Evolutionary conservation across 2,888 invertebrate genomes (phyloP), one percentile per base, ranked within the genome.

Genomic region (Pyrrhosoma nymphula): DNA sequence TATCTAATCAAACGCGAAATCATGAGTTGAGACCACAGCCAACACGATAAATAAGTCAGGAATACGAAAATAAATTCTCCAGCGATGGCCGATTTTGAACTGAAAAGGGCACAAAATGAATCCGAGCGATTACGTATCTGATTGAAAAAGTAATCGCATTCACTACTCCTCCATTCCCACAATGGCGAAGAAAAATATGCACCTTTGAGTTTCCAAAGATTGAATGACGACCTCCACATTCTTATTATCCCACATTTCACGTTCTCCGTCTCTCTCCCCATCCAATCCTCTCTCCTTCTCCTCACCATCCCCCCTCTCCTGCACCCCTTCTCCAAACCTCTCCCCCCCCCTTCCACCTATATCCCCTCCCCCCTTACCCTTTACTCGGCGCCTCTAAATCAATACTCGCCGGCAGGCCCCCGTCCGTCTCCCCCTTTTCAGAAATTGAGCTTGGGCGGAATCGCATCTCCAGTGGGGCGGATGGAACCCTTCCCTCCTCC

Each of bases 351-450:
- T 23, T 55, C 89, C 16, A 20, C 63, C 30, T 30, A n/a, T 14
- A 26, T 60, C 90, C 30, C 56, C 60, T n/a, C 26, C 89, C 55
- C 55, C 23, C 12, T 56, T 26, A 23, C 93, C 69, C 56, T 35
- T 60, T 39, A 47, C 75, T 47, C 93, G 93, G 93, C 69, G 93
- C 93, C 93, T 93, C 93, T 93, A 93, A 93, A 93, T 93, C 93
- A 93, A 93, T 93, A 93, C 93, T 93, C 93, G 91, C 63, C 91
- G 91, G 91, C 91, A 91, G 91, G 91, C 60, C 60, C 91, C 91
- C 91, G 93, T 93, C 93, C 93, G 93, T 93, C 93, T 93, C 93
- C 69, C 93, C 93, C 93, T 93, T 93, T 93, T 93, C 93, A 93
- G 93, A 93, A 93, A 93, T 93, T 93, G 93, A 93, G 91, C 91